Evolutionary conservation across 2,113 vertebrate species (phyloP).

Genomic region (Aleadryas rufinucha): DNA sequence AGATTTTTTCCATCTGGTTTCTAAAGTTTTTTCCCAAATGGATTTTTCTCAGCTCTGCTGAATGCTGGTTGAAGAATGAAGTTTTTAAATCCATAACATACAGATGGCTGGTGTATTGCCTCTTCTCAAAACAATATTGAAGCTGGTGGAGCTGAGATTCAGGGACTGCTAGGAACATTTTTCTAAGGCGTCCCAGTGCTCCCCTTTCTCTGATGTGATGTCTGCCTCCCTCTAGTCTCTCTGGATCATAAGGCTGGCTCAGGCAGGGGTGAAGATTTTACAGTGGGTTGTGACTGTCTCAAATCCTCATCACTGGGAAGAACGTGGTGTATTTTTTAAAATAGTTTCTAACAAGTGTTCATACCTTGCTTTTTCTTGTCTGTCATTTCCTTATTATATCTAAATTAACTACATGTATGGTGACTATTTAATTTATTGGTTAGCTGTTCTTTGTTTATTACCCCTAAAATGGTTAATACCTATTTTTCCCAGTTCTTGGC

Average conservation of each 20-base stretch:
- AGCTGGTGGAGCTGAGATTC: not conserved
- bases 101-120: not conserved
- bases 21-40: not conserved
- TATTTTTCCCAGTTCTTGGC: not conserved
- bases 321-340: accelerated
- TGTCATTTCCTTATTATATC: not conserved
- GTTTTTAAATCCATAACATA: not conserved
- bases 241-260: not conserved
- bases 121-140: not conserved
- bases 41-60: not conserved
- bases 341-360: not conserved
- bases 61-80: not conserved
- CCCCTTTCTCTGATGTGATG: not conserved
- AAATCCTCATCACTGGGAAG: not conserved
- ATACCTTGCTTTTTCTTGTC: not conserved
- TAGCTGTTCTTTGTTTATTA: not conserved
- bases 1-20: not conserved
- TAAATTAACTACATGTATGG: not conserved
- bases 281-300: not conserved
- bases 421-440: not conserved
- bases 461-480: no score
- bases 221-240: not conserved
- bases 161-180: not conserved
- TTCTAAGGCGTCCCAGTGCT: not conserved
- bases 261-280: not conserved